phyloP scores from a whole-genome alignment of 1,140 invertebrate genomes.

The Olivierus martensii region DNA sequence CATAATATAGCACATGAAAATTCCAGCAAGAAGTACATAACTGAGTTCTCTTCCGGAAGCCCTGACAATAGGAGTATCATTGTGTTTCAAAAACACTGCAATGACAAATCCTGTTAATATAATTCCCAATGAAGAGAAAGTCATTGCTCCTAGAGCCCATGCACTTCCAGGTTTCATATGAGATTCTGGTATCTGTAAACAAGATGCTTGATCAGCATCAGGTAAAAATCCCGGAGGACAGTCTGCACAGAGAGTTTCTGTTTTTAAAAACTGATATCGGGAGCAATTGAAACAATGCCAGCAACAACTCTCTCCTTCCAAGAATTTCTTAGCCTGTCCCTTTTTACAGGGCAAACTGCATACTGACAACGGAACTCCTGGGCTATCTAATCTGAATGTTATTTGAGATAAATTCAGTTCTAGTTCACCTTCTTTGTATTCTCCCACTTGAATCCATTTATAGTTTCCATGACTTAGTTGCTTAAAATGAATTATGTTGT shows the following conservation, averaged over 20 bases:
- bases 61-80: constrained; percentile 74
- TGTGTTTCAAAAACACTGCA: constrained; percentile 54
- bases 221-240: constrained; percentile 71
- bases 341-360: constrained; percentile 81
- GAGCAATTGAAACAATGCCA: constrained; percentile 93
- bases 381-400: constrained; percentile 38
- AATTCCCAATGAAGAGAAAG: constrained; percentile 35
- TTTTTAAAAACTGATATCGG: constrained; percentile 72
- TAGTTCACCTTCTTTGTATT: constrained; percentile 62
- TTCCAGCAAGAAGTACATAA: constrained; percentile 71
- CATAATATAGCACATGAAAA: constrained; percentile 75
- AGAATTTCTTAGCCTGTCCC: constrained; percentile 79
- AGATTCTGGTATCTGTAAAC: constrained; percentile 63
- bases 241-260: constrained; percentile 61
- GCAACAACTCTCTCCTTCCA: constrained; percentile 82
- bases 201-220: constrained; percentile 50
- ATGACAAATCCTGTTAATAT: constrained; percentile 30
- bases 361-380: constrained; percentile 65
- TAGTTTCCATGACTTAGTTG: no score
- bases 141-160: constrained; percentile 76
- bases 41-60: constrained; percentile 79
- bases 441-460: constrained; percentile 46
- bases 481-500: constrained; percentile 90
- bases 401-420: constrained; percentile 48
- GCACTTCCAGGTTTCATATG: constrained; percentile 53